phyloP scores from a whole-genome alignment of 2,113 vertebrate species.

The Gallinago paraguaiae region DNA sequence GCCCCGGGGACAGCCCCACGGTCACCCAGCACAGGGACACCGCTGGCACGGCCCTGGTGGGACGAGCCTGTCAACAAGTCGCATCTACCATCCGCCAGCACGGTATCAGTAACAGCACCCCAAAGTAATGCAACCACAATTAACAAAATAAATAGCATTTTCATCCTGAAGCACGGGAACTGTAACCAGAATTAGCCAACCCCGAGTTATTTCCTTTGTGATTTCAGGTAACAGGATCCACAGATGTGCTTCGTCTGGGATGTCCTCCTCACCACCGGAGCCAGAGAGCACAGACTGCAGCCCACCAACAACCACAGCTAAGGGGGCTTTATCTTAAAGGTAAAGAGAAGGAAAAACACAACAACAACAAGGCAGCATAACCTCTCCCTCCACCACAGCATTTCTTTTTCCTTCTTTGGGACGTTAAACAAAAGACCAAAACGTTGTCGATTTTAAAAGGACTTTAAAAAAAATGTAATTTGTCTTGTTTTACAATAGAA shows the following conservation, averaged over 20 bases:
- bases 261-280: not conserved
- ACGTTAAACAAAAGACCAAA: not conserved
- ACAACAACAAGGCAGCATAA: not conserved
- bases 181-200: too few relatives aligned
- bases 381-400: not conserved
- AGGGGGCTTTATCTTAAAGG: not conserved
- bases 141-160: accelerated
- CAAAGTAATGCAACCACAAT: accelerated
- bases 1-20: accelerated
- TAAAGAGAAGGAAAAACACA: not conserved
- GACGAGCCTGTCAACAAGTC: accelerated
- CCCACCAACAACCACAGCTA: too few relatives aligned
- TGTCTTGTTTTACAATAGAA: not conserved
- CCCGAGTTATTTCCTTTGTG: not conserved
- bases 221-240: not conserved
- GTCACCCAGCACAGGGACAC: too few relatives aligned
- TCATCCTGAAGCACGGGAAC: not conserved
- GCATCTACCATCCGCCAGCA: accelerated
- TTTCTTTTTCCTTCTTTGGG: not conserved
- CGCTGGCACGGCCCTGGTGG: not conserved
- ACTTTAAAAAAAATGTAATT: not conserved
- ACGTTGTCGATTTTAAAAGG: not conserved
- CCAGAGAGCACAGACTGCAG: too few relatives aligned
- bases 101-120: accelerated
- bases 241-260: not conserved